phyloP scores from a whole-genome alignment of 1,140 invertebrate genomes.

The Microplitis mediator region DNA sequence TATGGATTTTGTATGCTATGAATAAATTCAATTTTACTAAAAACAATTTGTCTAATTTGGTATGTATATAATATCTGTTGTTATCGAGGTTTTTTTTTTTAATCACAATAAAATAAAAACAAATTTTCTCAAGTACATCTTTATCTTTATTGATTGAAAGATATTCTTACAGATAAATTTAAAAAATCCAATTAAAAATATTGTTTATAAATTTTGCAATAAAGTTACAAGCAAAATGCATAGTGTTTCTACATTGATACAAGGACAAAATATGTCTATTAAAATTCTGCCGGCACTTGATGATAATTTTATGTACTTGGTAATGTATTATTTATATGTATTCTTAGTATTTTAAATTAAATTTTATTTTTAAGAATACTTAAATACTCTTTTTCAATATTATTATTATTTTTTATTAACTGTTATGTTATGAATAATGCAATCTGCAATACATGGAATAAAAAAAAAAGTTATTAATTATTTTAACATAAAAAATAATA shows the following conservation, averaged over 20 bases:
- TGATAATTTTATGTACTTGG: conserved; percentile 98
- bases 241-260: conserved; percentile 60
- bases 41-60: background rate
- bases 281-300: conserved; percentile 75
- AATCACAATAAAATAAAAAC: too few species aligned
- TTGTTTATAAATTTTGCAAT: conserved; percentile 42
- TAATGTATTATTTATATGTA: conserved; percentile 47
- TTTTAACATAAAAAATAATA: too few species aligned
- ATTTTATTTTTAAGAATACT: background rate
- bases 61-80: background rate
- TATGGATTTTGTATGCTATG: background rate
- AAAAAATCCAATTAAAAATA: conserved; percentile 33
- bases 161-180: background rate
- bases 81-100: too few species aligned
- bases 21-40: background rate
- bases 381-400: background rate
- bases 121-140: too few species aligned
- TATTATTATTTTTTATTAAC: too few species aligned
- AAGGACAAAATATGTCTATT: conserved; percentile 70
- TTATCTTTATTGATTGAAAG: conserved; percentile 6
- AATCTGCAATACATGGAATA: too few species aligned
- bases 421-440: too few species aligned
- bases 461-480: too few species aligned
- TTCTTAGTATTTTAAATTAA: background rate
- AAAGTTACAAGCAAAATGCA: conserved; percentile 68